These are phyloP conservation scores for Pristionchus japonicus DNA, from an alignment of 2,888 invertebrate genomes.

Conservation along the genomic window DNA sequence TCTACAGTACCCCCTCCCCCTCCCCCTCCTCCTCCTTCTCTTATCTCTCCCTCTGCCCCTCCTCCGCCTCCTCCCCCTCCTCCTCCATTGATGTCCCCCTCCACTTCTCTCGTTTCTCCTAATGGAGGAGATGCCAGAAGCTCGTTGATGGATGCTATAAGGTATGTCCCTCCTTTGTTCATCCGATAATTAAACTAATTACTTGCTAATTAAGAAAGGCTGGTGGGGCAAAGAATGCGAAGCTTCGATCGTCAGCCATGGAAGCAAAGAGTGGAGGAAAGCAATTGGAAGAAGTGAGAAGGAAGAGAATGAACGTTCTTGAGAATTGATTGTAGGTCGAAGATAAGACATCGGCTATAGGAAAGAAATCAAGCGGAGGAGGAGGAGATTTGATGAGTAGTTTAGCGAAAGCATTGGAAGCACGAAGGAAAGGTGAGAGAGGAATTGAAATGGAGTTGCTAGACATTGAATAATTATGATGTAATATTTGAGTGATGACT, in stretches of 20 bases:
- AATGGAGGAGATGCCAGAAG: slow-evolving; percentile 37
- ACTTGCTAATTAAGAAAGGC: slow-evolving; percentile 45
- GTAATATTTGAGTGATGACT: slow-evolving; percentile 49
- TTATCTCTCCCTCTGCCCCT: neutral
- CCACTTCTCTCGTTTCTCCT: neutral
- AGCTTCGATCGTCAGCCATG: slow-evolving; percentile 50
- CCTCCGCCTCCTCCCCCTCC: slow-evolving; percentile 51
- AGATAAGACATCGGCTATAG: slow-evolving; percentile 41
- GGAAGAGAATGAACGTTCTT: neutral
- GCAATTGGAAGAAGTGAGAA: neutral
- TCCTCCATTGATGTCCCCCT: slow-evolving; percentile 36
- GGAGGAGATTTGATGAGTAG: slow-evolving; percentile 63
- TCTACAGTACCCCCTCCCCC: slow-evolving; percentile 44
- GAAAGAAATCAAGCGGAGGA: neutral
- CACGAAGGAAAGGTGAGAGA: slow-evolving; percentile 57
- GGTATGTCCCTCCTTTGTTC: neutral
- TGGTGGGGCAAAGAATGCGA: slow-evolving; percentile 59
- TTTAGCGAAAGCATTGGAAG: slow-evolving; percentile 59
- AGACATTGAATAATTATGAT: no score
- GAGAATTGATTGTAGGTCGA: neutral
- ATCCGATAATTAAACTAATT: neutral
- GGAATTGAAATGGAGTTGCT: neutral
- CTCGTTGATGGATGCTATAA: slow-evolving; percentile 39
- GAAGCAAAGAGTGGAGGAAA: slow-evolving; percentile 31
- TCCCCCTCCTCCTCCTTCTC: slow-evolving; percentile 47